Evolutionary conservation across 2,888 invertebrate species (phyloP).

Genomic region (Leucoma salicis): DNA sequence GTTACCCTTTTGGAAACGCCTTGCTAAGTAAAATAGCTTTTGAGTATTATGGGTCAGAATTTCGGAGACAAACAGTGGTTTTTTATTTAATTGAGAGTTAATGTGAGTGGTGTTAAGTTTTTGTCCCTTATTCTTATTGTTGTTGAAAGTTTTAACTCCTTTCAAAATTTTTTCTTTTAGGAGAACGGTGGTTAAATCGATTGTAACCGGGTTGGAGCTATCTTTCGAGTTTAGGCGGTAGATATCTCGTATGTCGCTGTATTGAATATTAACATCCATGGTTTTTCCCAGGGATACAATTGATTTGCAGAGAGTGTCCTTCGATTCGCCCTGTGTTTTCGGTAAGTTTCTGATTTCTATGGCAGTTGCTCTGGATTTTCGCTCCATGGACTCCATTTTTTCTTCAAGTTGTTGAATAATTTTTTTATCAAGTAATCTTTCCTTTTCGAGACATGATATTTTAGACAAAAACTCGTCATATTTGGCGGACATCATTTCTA

Average conservation of each 20-base stretch:
- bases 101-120: too few species aligned
- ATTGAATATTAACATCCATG: neutral
- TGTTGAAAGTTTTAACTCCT: neutral
- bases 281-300: neutral
- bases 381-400: neutral
- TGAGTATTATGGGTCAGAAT: neutral
- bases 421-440: neutral
- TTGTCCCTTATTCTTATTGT: neutral
- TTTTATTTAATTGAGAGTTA: too few species aligned
- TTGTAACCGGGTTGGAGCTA: conserved; percentile 10
- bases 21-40: neutral
- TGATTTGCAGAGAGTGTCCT: neutral
- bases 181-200: conserved; percentile 14
- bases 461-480: conserved; percentile 1
- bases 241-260: conserved; percentile 12
- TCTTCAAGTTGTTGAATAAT: neutral
- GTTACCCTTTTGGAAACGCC: neutral
- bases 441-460: neutral
- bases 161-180: conserved; percentile 10
- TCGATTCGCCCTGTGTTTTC: neutral
- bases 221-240: conserved; percentile 13
- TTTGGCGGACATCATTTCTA: neutral
- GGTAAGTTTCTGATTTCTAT: neutral
- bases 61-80: neutral
- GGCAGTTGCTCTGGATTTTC: neutral